Evolutionary conservation across 2,888 invertebrate species (phyloP).

Genomic region (Thysanoteuthis rhombus): DNA sequence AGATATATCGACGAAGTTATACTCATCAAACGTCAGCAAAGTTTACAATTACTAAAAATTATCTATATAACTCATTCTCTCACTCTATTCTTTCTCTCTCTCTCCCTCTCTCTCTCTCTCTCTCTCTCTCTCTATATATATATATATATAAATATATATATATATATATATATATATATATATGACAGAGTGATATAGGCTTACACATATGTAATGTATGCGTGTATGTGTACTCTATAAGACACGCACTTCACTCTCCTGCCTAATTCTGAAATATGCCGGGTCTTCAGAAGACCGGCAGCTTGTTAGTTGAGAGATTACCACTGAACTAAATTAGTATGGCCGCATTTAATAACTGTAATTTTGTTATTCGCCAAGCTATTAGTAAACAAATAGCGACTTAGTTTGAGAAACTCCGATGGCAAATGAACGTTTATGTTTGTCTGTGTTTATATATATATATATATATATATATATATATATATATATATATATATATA

Average conservation of each 20-base stretch:
- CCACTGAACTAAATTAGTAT: constrained; percentile 12
- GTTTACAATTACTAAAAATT: too few species aligned
- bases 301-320: constrained; percentile 12
- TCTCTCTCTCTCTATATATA: too few species aligned
- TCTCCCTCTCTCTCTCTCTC: too few species aligned
- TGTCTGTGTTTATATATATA: background rate
- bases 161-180: background rate
- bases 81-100: too few species aligned
- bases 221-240: background rate
- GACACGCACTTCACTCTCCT: background rate
- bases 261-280: background rate
- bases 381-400: constrained; percentile 12
- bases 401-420: constrained; percentile 12
- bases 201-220: background rate
- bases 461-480: background rate
- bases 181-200: background rate
- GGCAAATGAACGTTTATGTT: background rate
- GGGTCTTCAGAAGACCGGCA: background rate
- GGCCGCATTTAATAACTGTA: background rate
- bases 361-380: constrained; percentile 12
- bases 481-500: background rate
- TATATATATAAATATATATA: background rate
- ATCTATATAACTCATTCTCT: too few species aligned
- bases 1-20: too few species aligned
- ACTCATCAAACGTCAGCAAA: too few species aligned